phyloP scores from a whole-genome alignment of 2,797 vertebrate species.

The Muscicapa striata region DNA sequence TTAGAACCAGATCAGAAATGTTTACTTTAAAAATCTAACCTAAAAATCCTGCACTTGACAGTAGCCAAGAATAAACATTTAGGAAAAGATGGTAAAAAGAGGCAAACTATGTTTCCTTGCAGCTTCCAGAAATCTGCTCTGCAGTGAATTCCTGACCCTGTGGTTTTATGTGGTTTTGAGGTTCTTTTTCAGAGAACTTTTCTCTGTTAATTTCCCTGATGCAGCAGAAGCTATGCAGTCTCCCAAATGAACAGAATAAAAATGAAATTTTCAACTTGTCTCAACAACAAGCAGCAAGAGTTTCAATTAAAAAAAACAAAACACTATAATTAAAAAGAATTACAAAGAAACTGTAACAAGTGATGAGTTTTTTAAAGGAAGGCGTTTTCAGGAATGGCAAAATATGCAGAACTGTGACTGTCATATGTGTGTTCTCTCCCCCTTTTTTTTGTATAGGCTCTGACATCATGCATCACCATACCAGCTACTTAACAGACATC shows the following conservation, averaged over 20 bases:
- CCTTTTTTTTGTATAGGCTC: not conserved
- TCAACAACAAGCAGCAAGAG: not conserved
- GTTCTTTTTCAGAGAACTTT: not conserved
- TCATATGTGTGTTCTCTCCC: not conserved
- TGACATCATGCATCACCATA: not conserved
- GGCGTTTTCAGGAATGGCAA: not conserved
- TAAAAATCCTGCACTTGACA: not conserved
- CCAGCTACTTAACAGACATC: not conserved
- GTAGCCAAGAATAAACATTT: not conserved
- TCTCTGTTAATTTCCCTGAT: not conserved
- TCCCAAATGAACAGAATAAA: not conserved
- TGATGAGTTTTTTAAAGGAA: not conserved
- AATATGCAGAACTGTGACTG: not conserved
- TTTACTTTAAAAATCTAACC: not conserved
- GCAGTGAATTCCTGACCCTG: not conserved
- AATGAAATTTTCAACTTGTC: not conserved
- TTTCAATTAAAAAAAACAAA: not conserved
- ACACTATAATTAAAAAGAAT: not conserved
- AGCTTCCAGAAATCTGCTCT: not conserved
- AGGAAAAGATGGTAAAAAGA: not conserved
- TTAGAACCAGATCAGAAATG: not conserved
- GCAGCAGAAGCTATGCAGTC: not conserved
- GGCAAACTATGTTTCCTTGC: not conserved
- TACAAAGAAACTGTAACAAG: not conserved
- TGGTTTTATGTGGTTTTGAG: fast-evolving